phyloP scores from a whole-genome alignment of 2,113 vertebrate genomes.

The Cyprinodon brontotheroides region DNA sequence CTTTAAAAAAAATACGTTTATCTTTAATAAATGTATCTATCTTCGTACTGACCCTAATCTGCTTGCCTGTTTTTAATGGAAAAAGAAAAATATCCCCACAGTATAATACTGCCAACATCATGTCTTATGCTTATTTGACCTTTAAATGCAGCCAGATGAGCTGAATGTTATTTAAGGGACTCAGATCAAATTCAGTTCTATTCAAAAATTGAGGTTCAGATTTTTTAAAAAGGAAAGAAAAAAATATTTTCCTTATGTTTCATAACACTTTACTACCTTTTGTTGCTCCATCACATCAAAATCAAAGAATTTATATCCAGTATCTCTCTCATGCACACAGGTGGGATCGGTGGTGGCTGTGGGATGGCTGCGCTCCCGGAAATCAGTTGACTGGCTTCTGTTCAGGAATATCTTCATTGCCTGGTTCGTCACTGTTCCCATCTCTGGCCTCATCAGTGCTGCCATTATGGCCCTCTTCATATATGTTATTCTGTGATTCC shows the following conservation, averaged over 20 bases:
- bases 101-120: no score
- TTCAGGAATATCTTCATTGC: conserved; percentile 98
- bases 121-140: background rate
- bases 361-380: conserved; percentile 94
- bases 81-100: background rate
- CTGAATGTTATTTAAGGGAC: background rate
- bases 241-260: background rate
- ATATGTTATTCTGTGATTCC: conserved; percentile 71
- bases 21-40: background rate
- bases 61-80: background rate
- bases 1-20: background rate
- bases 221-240: background rate
- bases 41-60: no score
- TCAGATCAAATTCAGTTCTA: background rate
- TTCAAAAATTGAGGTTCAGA: background rate
- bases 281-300: background rate
- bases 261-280: no score
- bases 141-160: background rate
- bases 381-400: conserved; percentile 93
- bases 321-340: conserved; percentile 64
- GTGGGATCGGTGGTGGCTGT: conserved; percentile 95
- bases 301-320: background rate
- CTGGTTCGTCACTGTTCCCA: conserved; percentile 97
- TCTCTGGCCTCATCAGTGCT: conserved; percentile 91
- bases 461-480: conserved; percentile 93